phyloP scores from a whole-genome alignment of 2,113 vertebrate species.

The Polypterus senegalus region DNA sequence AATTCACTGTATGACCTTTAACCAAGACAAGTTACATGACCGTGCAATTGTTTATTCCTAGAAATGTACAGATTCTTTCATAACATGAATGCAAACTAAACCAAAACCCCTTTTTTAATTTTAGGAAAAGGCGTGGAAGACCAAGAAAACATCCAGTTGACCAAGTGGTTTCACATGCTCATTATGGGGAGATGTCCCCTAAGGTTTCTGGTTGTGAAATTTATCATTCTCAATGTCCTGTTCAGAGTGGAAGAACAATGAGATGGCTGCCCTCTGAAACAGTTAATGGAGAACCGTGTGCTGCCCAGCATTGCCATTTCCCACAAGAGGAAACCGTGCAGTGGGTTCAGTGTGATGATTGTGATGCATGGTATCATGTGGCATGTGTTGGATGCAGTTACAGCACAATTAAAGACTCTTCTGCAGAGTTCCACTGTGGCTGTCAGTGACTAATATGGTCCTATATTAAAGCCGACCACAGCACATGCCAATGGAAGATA shows the following conservation, averaged over 20 bases:
- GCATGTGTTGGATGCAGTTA: constrained; percentile 57
- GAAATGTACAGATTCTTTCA: no score
- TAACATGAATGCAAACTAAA: no score
- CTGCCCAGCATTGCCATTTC: constrained; percentile 45
- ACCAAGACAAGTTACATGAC: no score
- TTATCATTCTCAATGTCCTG: constrained; percentile 31
- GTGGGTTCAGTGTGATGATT: constrained; percentile 79
- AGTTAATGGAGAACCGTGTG: constrained; percentile 36
- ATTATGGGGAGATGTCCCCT: constrained; percentile 1
- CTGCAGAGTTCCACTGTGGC: constrained; percentile 61
- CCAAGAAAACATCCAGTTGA: constrained; percentile 56
- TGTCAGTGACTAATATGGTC: constrained; percentile 33
- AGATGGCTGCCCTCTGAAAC: constrained; percentile 11
- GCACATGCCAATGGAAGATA: no score
- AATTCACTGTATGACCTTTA: no score
- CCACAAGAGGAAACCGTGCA: constrained; percentile 70
- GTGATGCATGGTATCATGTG: constrained; percentile 67
- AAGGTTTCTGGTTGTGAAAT: no score
- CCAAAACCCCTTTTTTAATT: not conserved
- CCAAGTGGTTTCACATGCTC: constrained; percentile 33
- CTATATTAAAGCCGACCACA: no score
- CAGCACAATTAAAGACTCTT: constrained; percentile 48
- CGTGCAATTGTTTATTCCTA: no score
- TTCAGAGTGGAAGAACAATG: constrained; percentile 30
- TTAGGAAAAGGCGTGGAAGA: constrained; percentile 54